A percentile compares a stretch with the other conserved stretches of the same genome.
phyloP scores from a whole-genome alignment of 2,113 vertebrate genomes.

The Phyllopteryx taeniolatus region DNA sequence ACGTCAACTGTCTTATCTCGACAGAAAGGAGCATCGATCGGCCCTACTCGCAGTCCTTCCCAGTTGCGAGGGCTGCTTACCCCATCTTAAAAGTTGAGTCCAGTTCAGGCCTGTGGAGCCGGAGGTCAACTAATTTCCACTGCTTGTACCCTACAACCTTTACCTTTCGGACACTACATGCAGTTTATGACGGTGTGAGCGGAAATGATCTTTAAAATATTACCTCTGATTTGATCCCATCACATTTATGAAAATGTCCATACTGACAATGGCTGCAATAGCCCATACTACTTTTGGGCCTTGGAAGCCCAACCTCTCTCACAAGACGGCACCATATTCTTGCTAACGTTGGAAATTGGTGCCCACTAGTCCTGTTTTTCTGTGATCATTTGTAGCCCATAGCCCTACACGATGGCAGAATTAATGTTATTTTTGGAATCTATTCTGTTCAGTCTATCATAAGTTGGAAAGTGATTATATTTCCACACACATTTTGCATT shows the following conservation, averaged over 20 bases:
- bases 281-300: background rate
- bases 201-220: background rate
- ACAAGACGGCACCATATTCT: background rate
- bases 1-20: too few species aligned
- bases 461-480: background rate
- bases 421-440: background rate
- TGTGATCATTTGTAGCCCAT: background rate
- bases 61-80: too few species aligned
- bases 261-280: background rate
- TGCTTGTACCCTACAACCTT: too few species aligned
- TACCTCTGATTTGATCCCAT: too few species aligned
- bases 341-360: background rate
- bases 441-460: background rate
- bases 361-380: background rate
- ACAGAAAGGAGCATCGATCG: too few species aligned
- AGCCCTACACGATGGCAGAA: too few species aligned
- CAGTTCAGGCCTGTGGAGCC: too few species aligned
- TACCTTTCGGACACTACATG: background rate
- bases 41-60: too few species aligned
- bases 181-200: background rate
- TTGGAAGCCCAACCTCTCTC: background rate
- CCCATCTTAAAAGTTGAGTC: too few species aligned
- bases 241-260: background rate
- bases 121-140: too few species aligned
- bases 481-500: slow-evolving; percentile 18